Percentiles rank a stretch among this genome's conserved stretches.
phyloP scores from a whole-genome alignment of 23 tunicate genomes.

The Pegea sp. region DNA sequence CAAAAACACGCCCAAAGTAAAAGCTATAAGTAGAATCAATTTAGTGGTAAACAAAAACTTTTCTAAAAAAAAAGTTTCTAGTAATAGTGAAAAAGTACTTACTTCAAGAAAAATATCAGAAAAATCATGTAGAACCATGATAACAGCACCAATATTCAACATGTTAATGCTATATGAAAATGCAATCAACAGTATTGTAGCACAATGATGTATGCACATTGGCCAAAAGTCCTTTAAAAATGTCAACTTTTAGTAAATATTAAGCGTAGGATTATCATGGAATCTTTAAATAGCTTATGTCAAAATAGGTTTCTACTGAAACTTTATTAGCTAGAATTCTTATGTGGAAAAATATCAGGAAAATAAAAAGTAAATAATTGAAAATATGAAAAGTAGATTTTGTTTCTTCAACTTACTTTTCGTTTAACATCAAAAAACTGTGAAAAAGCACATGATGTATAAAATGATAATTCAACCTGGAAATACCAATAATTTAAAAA shows the following conservation, averaged over 20 bases:
- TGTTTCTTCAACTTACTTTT: slow-evolving; percentile 23
- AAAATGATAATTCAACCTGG: slow-evolving; percentile 50
- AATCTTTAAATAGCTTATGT: not conserved
- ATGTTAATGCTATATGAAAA: slow-evolving; percentile 67
- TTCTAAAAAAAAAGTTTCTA: too few species aligned
- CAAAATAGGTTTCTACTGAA: not conserved
- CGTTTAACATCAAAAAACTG: slow-evolving; percentile 86
- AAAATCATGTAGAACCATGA: slow-evolving; percentile 62
- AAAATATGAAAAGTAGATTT: not conserved
- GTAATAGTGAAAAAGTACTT: slow-evolving; percentile 1
- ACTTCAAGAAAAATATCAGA: slow-evolving; percentile 82
- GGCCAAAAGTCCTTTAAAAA: slow-evolving; percentile 73
- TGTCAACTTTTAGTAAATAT: too few species aligned
- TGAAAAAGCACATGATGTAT: slow-evolving; percentile 44
- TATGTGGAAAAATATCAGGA: not conserved
- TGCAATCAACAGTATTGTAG: slow-evolving; percentile 42
- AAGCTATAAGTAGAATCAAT: too few species aligned
- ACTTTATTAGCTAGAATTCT: not conserved
- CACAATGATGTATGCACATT: slow-evolving; percentile 73
- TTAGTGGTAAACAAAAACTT: too few species aligned
- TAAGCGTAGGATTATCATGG: not conserved
- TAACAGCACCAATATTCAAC: slow-evolving; percentile 53
- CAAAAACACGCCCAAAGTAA: too few species aligned
- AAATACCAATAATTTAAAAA: slow-evolving; percentile 42
- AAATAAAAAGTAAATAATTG: not conserved